Evolutionary conservation across 2,113 vertebrate genomes (phyloP).

Genomic region (Macrotis lagotis): DNA sequence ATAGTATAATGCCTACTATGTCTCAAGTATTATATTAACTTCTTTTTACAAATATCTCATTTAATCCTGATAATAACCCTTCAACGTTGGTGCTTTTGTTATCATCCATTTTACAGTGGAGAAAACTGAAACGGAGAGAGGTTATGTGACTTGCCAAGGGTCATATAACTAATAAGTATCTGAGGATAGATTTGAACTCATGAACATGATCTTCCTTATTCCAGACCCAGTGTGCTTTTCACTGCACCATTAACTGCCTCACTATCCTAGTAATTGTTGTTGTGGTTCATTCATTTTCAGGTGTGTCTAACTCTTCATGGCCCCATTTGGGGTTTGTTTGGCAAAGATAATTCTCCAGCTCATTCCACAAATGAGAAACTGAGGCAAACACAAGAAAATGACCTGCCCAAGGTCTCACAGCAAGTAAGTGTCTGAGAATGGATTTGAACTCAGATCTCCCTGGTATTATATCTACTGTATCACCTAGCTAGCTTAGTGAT

Average conservation of each 20-base stretch:
- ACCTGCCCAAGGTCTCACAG: background rate
- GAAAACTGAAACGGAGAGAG: background rate
- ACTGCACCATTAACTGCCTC: background rate
- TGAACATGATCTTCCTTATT: background rate
- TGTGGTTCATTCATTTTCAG: background rate
- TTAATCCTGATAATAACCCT: background rate
- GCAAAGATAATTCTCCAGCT: background rate
- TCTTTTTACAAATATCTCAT: background rate
- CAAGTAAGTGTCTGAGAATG: background rate
- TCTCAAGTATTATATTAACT: background rate
- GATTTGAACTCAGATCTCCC: background rate
- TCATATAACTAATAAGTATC: background rate
- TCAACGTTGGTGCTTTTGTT: background rate
- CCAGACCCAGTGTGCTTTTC: background rate
- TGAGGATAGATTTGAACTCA: background rate
- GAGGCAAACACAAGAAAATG: background rate
- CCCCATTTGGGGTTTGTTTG: background rate
- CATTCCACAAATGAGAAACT: background rate
- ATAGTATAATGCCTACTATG: background rate
- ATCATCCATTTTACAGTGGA: background rate
- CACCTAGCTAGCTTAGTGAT: background rate
- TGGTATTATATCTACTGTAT: background rate
- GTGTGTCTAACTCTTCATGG: background rate
- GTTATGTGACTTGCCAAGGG: background rate
- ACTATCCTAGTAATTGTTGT: background rate